These are phyloP conservation scores for Lasioglossum calceatum DNA, from an alignment of 2,888 invertebrate species.

Conservation along the genomic window DNA sequence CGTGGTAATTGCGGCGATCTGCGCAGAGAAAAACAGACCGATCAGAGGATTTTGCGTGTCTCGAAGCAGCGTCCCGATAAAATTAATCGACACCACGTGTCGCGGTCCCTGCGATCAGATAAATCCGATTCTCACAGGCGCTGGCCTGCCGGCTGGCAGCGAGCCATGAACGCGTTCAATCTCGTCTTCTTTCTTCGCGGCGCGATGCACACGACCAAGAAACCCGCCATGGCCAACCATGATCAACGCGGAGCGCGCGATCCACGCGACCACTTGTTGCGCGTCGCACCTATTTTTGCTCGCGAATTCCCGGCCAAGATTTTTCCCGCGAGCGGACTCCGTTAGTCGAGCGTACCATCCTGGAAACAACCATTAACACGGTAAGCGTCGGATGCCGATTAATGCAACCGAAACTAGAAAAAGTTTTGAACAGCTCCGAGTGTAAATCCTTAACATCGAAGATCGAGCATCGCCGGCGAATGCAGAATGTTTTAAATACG, in stretches of 20 bases:
- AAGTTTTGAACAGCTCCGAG: too few relatives aligned
- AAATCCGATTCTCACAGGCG: slow-evolving; percentile 76
- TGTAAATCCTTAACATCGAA: too few relatives aligned
- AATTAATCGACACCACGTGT: slow-evolving; percentile 79
- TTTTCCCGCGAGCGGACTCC: slow-evolving; percentile 65
- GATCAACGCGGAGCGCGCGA: background rate
- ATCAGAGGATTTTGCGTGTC: slow-evolving; percentile 15
- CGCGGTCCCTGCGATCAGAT: slow-evolving; percentile 75
- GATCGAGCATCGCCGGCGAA: too few relatives aligned
- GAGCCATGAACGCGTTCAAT: slow-evolving; percentile 46
- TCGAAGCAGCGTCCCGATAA: slow-evolving; percentile 69
- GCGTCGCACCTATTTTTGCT: slow-evolving; percentile 64
- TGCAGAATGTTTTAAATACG: background rate
- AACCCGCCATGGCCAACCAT: background rate
- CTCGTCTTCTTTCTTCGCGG: slow-evolving; percentile 32
- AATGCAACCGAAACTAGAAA: too few relatives aligned
- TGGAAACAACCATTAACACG: too few relatives aligned
- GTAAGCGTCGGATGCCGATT: too few relatives aligned
- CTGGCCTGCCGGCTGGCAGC: slow-evolving; percentile 43
- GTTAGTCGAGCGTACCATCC: slow-evolving; percentile 52
- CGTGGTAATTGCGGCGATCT: background rate
- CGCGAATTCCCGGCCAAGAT: slow-evolving; percentile 49
- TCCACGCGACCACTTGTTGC: slow-evolving; percentile 71
- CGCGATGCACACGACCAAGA: background rate
- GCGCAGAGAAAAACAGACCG: background rate